Base-by-base conservation (phyloP, 1,140 invertebrate genomes). In the Onthophagus taurus region DNA sequence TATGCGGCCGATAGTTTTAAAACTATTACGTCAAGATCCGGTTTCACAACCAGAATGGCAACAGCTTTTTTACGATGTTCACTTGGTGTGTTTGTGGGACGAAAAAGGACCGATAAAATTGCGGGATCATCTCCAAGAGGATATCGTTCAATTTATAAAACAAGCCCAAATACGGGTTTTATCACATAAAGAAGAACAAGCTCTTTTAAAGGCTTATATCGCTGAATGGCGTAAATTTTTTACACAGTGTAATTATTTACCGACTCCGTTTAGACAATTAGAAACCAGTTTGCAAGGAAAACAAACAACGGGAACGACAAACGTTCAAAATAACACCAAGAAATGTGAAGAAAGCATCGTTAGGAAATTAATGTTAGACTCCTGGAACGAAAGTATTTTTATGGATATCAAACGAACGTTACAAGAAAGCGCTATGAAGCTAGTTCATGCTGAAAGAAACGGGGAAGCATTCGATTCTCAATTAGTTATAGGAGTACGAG, bases 321-420 rank as follows among this genome's bases (percentile, higher is more conserved):
- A 63, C 52, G 44, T 58, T 18, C 60, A 62, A 38, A 55, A 46
- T 31, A 57, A 49, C 26, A 50, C 42, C 17, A 65, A 65, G 48
- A 64, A 64, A 42, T 75, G 76, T 44, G 87, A 91, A 55, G 90
- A 93, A 57, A 90, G 85, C 68, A 81, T 92, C 52, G 91, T 97
- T 24, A 77, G 89, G 17, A 76, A 97, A 78, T 66, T 97, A 35
- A 97, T 98, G 95, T 71, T 97, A 48, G 93, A 97, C 64, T 93
- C 85, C 52, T 98, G 95, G 95, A 97, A 97, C 72, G 81, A 89
- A 62, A 92, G 87, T 65, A 97, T 99, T 59, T 99, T 99, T 70
- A 79, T 78, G 59, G 87, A 95, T 64, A 96, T 97, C 49, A 92
- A 97, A 66, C 81, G 92, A 59, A 76, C 87, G 48, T 70, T 99